Conservation (phyloP, 2,113 vertebrate species). For the Oreochromis spilurus region DNA sequence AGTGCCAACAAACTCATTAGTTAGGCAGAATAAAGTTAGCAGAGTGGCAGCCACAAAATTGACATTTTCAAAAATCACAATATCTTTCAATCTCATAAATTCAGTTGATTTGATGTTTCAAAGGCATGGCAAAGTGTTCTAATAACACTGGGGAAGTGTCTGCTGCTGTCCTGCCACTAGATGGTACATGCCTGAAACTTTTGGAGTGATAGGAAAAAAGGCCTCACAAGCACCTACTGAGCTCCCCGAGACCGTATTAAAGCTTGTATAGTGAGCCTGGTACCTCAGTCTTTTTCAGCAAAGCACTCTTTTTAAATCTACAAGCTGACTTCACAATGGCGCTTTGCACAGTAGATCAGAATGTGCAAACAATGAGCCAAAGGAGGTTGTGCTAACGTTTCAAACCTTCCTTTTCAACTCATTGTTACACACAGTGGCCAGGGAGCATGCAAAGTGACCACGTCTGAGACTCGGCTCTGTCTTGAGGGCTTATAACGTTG, state of each 20-base stretch:
- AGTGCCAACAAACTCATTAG: not conserved
- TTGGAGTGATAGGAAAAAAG: conserved; percentile 8
- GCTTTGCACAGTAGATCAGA: not conserved
- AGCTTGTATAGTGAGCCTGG: not conserved
- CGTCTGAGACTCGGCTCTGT: not conserved
- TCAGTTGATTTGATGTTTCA: not conserved
- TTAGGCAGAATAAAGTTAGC: not conserved
- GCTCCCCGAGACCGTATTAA: not conserved
- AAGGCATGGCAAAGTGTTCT: conserved; percentile 11
- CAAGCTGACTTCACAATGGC: conserved; percentile 1
- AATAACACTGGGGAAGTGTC: not conserved
- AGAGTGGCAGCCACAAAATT: not conserved
- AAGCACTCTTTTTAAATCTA: not conserved
- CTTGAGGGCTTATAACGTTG: not conserved
- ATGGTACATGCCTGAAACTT: not conserved
- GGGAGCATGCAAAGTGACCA: conserved; percentile 19
- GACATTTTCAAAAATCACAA: not conserved
- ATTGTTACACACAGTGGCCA: not conserved
- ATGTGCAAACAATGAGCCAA: not conserved
- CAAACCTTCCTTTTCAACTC: not conserved
- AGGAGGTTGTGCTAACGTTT: not conserved
- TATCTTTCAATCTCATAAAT: not conserved
- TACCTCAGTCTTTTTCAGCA: not conserved
- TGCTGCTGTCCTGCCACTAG: not conserved
- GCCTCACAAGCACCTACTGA: not conserved